phyloP scores from a whole-genome alignment of 2,888 invertebrate species.

The Diarsia rubi region DNA sequence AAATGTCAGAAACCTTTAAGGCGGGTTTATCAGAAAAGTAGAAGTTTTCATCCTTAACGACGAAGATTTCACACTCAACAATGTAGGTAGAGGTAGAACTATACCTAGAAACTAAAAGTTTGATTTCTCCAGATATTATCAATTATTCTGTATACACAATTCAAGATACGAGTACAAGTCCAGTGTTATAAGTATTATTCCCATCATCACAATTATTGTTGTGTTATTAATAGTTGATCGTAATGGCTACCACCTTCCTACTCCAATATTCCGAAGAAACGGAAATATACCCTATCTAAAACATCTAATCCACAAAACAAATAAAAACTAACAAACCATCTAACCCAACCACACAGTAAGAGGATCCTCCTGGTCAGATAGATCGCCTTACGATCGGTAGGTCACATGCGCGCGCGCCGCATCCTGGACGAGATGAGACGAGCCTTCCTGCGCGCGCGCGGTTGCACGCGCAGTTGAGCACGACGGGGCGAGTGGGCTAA shows the following conservation, averaged over 20 bases:
- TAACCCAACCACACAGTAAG: slow-evolving; percentile 71
- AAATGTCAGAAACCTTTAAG: too few relatives aligned
- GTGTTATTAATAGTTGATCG: too few relatives aligned
- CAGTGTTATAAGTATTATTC: neutral
- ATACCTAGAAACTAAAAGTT: too few relatives aligned
- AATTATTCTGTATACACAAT: neutral
- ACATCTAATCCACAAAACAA: slow-evolving; percentile 1
- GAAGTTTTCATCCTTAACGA: too few relatives aligned
- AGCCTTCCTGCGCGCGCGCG: slow-evolving; percentile 88
- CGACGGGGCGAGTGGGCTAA: slow-evolving; percentile 75
- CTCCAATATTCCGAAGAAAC: slow-evolving; percentile 7
- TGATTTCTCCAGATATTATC: too few relatives aligned
- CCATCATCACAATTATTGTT: neutral
- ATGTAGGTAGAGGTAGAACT: too few relatives aligned
- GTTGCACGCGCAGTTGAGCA: slow-evolving; percentile 90
- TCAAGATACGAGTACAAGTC: neutral
- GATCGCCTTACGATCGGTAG: slow-evolving; percentile 70
- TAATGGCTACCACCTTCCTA: neutral
- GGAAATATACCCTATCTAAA: slow-evolving; percentile 15
- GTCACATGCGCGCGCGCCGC: slow-evolving; percentile 80
- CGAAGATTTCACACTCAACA: too few relatives aligned
- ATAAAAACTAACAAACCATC: neutral
- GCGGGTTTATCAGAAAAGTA: too few relatives aligned
- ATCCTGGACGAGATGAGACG: slow-evolving; percentile 90
- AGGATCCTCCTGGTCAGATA: slow-evolving; percentile 75